phyloP scores from a whole-genome alignment of 2,113 vertebrate genomes.

The Saguinus imperator region DNA sequence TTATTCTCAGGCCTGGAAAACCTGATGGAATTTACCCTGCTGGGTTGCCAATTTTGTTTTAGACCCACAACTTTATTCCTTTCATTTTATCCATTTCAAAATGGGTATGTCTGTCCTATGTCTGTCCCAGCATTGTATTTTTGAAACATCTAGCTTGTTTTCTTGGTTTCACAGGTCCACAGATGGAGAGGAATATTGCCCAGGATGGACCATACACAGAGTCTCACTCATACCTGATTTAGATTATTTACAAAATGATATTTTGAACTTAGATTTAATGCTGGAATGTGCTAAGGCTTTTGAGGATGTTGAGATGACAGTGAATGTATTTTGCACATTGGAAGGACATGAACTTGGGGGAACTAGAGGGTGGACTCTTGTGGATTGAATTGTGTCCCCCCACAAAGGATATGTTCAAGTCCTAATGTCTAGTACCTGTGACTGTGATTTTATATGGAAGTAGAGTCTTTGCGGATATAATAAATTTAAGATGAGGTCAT shows the following conservation, averaged over 20 bases:
- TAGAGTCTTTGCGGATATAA: neutral
- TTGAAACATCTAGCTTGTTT: neutral
- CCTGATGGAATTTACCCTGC: neutral
- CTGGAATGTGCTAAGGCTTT: neutral
- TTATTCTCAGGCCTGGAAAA: neutral
- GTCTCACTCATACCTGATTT: neutral
- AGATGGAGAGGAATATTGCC: neutral
- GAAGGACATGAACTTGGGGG: neutral
- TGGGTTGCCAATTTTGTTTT: neutral
- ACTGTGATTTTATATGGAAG: neutral
- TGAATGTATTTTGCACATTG: neutral
- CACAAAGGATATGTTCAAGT: neutral
- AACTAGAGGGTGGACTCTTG: neutral
- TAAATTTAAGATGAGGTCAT: neutral
- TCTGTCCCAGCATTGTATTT: neutral
- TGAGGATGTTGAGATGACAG: neutral
- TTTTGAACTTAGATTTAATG: neutral
- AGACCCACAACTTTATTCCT: neutral
- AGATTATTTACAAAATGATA: neutral
- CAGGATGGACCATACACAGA: neutral
- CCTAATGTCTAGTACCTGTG: neutral
- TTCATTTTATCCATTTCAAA: neutral
- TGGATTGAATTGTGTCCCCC: neutral
- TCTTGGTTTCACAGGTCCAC: neutral
- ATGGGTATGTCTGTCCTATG: neutral